phyloP scores from a whole-genome alignment of 2,888 invertebrate genomes.

The Craniophora ligustri region DNA sequence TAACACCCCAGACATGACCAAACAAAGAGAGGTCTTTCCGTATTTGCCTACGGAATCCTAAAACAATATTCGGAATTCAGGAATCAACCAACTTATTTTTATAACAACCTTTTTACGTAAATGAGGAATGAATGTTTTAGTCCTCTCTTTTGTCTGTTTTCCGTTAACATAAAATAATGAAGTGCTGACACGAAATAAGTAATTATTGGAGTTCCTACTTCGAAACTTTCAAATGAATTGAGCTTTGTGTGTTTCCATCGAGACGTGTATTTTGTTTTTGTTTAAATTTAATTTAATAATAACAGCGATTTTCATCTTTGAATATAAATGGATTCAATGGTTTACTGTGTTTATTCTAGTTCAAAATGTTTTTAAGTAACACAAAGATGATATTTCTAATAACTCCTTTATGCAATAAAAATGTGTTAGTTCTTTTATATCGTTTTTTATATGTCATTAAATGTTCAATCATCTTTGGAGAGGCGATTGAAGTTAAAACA shows the following conservation, averaged over 20 bases:
- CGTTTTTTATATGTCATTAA: too few relatives aligned
- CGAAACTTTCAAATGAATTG: slow-evolving; percentile 13
- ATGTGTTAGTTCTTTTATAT: too few relatives aligned
- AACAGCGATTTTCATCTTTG: too few relatives aligned
- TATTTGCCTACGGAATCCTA: slow-evolving; percentile 13
- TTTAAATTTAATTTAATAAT: too few relatives aligned
- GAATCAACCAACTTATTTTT: slow-evolving; percentile 22
- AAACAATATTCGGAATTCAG: slow-evolving; percentile 31
- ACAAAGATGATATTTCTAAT: too few relatives aligned
- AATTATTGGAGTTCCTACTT: slow-evolving; percentile 29
- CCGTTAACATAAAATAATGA: slow-evolving; percentile 42
- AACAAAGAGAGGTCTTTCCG: slow-evolving; percentile 1
- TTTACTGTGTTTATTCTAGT: too few relatives aligned
- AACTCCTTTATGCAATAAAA: too few relatives aligned
- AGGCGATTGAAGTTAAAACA: too few relatives aligned
- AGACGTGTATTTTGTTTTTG: slow-evolving; percentile 11
- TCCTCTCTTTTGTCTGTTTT: slow-evolving; percentile 28
- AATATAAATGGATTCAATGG: too few relatives aligned
- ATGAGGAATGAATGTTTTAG: slow-evolving; percentile 37
- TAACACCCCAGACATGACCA: not conserved
- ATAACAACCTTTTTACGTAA: slow-evolving; percentile 17
- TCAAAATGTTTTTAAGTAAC: too few relatives aligned
- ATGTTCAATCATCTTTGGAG: too few relatives aligned
- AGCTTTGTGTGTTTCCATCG: slow-evolving; percentile 26
- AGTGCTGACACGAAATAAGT: slow-evolving; percentile 24